Evolutionary conservation across 2,113 vertebrate species (phyloP), one percentile per base, ranked within the genome.

Genomic region (Pedionomus torquatus): DNA sequence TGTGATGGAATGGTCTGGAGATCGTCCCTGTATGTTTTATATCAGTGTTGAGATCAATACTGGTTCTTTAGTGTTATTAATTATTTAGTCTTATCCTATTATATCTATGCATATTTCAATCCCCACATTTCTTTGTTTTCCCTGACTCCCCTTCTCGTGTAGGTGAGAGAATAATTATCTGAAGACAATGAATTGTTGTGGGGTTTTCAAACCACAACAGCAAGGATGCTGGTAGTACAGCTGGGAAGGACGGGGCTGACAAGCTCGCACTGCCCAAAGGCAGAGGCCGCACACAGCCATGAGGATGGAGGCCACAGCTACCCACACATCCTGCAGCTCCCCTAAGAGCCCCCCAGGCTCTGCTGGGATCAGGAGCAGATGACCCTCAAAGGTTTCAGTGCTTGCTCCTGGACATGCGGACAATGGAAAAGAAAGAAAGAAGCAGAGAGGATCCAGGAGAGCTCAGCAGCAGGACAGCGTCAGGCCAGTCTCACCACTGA

Each of bases 151-250:
- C n/a, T 60, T 60, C 58, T n/a, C 21, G 7, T n/a, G 20, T 35
- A n/a, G 19, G 9, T 33, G 23, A 60, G n/a, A 35, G 58, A 37
- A 37, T 7, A 60, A 60, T 35, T 60, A 20, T 9, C n/a, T 60
- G 10, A 35, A 35, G 4, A 25, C 58, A 60, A 35, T 60, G 35
- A 60, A 35, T 61, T 35, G 18, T 13, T 35, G 18, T 13, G 57
- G 21, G 21, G 35, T 61, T 61, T 61, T 24, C n/a, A 61, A 61
- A 61, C n/a, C 15, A 0, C 35, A 60, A 15, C 2, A 10, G 31
- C 30, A 37, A 57, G 31, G 25, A 41, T 6, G 13, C 18, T 7
- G 31, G 24, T 33, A 46, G n/a, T 24, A 57, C 0, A 0, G 55
- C 9, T 15, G n/a, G 60, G 37, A 60, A 92, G 51, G 15, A 52